These are phyloP conservation scores for Campylomormyrus numenius DNA, from an alignment of 2,113 vertebrate species.

Conservation along the genomic window DNA sequence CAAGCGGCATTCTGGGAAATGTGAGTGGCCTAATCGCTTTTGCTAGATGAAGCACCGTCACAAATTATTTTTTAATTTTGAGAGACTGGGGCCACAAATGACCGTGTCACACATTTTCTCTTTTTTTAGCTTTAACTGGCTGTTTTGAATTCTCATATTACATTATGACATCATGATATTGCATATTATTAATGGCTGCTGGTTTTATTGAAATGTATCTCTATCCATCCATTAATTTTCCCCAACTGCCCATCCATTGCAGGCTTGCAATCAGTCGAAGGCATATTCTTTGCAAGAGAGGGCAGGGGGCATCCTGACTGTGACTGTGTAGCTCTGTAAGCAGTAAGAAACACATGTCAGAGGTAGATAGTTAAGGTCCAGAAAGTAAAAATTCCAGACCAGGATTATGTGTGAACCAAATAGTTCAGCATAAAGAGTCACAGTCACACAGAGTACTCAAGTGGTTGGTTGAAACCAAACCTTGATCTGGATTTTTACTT, in stretches of 20 bases:
- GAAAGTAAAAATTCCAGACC: neutral
- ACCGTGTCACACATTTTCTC: neutral
- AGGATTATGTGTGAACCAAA: neutral
- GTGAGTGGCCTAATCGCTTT: neutral
- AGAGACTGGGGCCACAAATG: neutral
- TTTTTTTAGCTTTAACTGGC: neutral
- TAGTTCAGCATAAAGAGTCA: neutral
- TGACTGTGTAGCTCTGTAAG: neutral
- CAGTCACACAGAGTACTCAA: neutral
- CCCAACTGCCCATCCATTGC: neutral
- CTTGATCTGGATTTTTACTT: neutral
- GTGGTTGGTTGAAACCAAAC: neutral
- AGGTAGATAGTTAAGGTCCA: neutral
- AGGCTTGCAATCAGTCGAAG: neutral
- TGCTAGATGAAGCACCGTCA: neutral
- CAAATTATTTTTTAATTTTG: neutral
- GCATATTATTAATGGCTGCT: neutral
- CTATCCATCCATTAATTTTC: neutral
- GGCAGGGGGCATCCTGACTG: neutral
- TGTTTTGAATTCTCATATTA: neutral
- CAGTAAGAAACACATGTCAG: neutral
- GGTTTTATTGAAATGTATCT: neutral
- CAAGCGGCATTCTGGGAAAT: neutral
- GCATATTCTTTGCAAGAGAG: neutral
- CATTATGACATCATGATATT: neutral